phyloP scores from a whole-genome alignment of 2,113 vertebrate species.

The Regulus satrapa region DNA sequence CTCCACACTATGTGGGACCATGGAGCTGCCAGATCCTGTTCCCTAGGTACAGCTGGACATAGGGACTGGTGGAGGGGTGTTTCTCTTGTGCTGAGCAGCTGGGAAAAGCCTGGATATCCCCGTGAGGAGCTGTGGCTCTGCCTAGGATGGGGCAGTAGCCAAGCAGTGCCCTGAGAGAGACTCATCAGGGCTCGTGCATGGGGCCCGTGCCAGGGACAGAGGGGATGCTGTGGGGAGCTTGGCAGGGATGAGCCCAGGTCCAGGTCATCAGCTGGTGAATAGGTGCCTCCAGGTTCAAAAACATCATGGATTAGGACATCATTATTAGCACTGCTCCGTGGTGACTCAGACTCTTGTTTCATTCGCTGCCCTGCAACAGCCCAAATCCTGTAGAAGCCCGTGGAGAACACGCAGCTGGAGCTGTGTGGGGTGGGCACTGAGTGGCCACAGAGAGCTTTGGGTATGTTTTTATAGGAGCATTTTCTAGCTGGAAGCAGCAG shows the following conservation, averaged over 20 bases:
- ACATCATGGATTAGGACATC: background rate
- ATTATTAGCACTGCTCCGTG: background rate
- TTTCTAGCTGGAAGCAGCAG: background rate
- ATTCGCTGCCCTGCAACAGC: background rate
- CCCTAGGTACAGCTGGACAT: background rate
- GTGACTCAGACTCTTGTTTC: background rate
- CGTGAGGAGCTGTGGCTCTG: background rate
- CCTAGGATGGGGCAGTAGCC: background rate
- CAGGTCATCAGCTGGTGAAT: background rate
- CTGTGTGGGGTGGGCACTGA: fast-evolving
- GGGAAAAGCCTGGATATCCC: background rate
- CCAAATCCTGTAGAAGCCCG: background rate
- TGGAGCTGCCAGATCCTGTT: background rate
- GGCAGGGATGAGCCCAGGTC: background rate
- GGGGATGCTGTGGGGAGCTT: background rate
- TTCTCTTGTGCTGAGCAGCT: background rate
- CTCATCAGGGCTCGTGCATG: fast-evolving
- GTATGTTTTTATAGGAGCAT: background rate
- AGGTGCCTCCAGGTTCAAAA: background rate
- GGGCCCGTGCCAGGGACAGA: background rate
- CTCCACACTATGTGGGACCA: fast-evolving
- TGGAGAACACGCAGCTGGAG: background rate
- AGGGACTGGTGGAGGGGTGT: background rate
- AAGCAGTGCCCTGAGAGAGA: background rate
- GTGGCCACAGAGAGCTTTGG: fast-evolving